Evolutionary conservation across 2,113 vertebrate genomes (phyloP), one percentile per base, ranked within the genome.

Genomic region (Albula glossodonta): DNA sequence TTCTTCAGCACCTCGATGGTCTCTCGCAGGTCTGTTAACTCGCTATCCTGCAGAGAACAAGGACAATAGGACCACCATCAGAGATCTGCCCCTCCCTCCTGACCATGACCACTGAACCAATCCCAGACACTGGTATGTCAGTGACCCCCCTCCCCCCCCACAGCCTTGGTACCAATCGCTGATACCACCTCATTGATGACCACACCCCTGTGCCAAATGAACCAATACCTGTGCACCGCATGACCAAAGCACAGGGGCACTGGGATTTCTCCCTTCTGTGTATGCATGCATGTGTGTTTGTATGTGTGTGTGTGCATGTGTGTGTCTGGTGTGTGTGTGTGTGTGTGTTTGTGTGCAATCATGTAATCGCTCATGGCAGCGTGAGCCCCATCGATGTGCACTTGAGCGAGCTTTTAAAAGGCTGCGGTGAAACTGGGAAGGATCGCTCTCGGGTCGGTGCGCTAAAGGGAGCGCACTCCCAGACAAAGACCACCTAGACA

Each of bases 1-100:
- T 93, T 86, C 94, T 97, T 97, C 83, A 99, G 91, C 60, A 94
- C 88, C 74, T 99, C 98, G 0, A 99, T 99, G 60, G 98, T 99
- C 84, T 99, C 97, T 70, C 96, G 95, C 89, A 99, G 90, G 31
- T 98, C 98, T 74, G 93, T 1, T 91, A 99, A 92, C 91, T 99
- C 97, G 0, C 96, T 93, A 91, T 99, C 98, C 98, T 99, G 81
- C 2, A 84, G 49, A 41, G 31, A 41, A 41, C 31, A 41, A 70
- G 78, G 83, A 80, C 49, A 77, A 31, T 48, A 11, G n/a, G 77
- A 25, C 25, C n/a, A 48, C 50, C 60, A 11, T 19, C 60, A 13
- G 60, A 19, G 11, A 3, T 15, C 15, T 17, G 60, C 15, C 12
- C 60, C 78, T 41, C n/a, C 25, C 1, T 41, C 78, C 25, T 41